phyloP scores from a whole-genome alignment of 1,140 invertebrate species.

The Drosophila melanica region DNA sequence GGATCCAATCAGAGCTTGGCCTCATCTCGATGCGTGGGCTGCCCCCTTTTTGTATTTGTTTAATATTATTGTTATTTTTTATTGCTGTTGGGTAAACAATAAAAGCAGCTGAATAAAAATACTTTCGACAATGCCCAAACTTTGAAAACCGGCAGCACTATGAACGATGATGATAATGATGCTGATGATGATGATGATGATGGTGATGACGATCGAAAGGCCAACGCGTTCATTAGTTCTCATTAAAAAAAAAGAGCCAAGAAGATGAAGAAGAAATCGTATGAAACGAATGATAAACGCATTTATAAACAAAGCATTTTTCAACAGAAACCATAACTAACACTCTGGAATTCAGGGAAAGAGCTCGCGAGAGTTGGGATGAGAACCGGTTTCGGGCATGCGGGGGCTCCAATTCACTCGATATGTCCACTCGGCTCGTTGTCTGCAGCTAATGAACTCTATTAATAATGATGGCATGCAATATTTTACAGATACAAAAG shows the following conservation, averaged over 20 bases:
- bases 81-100: slow-evolving; percentile 21
- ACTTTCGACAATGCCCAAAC: slow-evolving; percentile 21
- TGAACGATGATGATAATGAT: slow-evolving; percentile 2
- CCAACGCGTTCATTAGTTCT: slow-evolving; percentile 59
- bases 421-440: slow-evolving; percentile 26
- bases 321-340: slow-evolving; percentile 52
- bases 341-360: slow-evolving; percentile 23
- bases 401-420: slow-evolving; percentile 9
- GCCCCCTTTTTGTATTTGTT: slow-evolving; percentile 26
- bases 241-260: slow-evolving; percentile 39
- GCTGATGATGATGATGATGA: slow-evolving; percentile 8
- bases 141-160: slow-evolving; percentile 36
- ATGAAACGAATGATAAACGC: slow-evolving; percentile 42
- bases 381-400: slow-evolving; percentile 25
- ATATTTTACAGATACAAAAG: slow-evolving; percentile 19
- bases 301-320: slow-evolving; percentile 57
- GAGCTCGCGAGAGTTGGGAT: background rate
- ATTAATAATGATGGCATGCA: slow-evolving; percentile 40
- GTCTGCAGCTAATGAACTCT: slow-evolving; percentile 51
- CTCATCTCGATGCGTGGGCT: slow-evolving; percentile 34
- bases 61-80: slow-evolving; percentile 39
- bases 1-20: slow-evolving; percentile 6
- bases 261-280: slow-evolving; percentile 15
- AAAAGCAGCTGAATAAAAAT: slow-evolving; percentile 19
- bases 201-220: slow-evolving; percentile 16